Evolutionary conservation across 2,888 invertebrate species (phyloP).

Genomic region (Caradrina clavipalpis): DNA sequence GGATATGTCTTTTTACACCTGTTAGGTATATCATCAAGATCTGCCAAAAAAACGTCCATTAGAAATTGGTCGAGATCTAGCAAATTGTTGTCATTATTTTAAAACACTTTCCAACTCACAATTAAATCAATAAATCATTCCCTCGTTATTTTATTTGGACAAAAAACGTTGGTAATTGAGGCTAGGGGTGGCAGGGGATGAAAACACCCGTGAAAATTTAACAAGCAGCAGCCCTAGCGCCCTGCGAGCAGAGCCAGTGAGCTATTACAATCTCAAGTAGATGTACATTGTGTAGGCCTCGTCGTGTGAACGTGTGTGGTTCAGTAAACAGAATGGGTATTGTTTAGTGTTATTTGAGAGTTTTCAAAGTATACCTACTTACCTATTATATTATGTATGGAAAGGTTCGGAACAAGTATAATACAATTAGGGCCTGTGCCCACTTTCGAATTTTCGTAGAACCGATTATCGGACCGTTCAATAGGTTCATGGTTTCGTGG

Average conservation of each 20-base stretch:
- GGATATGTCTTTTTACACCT: no score
- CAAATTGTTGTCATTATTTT: no score
- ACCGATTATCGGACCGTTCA: no score
- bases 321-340: conserved; percentile 19
- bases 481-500: no score
- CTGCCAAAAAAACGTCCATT: no score
- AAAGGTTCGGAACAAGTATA: background rate
- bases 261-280: conserved; percentile 41
- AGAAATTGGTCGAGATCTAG: no score
- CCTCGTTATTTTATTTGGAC: conserved; percentile 44
- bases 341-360: conserved; percentile 8
- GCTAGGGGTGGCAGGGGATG: conserved; percentile 58
- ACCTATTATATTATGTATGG: background rate
- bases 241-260: background rate
- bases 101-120: background rate
- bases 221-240: conserved; percentile 71
- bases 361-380: background rate
- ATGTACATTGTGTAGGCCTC: conserved; percentile 41
- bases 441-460: no score
- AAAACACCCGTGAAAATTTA: conserved; percentile 82
- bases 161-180: conserved; percentile 51
- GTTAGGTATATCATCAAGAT: no score
- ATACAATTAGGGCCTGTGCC: no score
- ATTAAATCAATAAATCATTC: conserved; percentile 51
- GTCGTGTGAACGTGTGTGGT: conserved; percentile 31